Conservation (phyloP, 2,113 vertebrate genomes). For the Todiramphus saurophagus region DNA sequence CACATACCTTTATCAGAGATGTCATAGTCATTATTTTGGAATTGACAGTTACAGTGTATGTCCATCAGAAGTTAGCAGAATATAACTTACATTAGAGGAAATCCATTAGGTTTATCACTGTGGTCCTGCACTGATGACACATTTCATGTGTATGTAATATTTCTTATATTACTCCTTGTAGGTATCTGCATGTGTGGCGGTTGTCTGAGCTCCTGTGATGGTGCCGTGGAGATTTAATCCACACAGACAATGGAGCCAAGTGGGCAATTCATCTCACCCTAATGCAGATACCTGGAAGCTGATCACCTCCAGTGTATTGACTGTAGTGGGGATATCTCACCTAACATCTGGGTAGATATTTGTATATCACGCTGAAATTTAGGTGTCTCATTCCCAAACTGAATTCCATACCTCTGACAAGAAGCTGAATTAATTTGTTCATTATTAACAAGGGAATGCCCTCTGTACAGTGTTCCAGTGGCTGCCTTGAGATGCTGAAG, state of each 20-base stretch:
- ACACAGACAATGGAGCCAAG: not conserved
- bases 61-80: not conserved
- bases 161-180: not conserved
- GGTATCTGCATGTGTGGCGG: rapidly evolving
- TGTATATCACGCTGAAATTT: not conserved
- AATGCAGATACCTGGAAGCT: not conserved
- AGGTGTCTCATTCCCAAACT: not conserved
- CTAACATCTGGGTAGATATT: not conserved
- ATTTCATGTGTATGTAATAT: not conserved
- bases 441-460: not conserved
- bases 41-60: not conserved
- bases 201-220: not conserved
- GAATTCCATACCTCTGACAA: not conserved
- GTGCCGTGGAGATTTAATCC: not conserved
- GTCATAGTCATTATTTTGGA: not conserved
- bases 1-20: not conserved
- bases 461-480: not conserved
- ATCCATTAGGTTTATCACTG: not conserved
- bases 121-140: not conserved
- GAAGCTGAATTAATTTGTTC: not conserved
- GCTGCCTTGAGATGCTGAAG: not conserved
- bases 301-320: not conserved
- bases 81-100: not conserved
- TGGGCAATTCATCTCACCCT: not conserved
- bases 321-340: not conserved